Percentiles rank a stretch among this genome's conserved stretches.
Conservation (phyloP, 2,797 vertebrate species). For the Sebastes iracundus region DNA sequence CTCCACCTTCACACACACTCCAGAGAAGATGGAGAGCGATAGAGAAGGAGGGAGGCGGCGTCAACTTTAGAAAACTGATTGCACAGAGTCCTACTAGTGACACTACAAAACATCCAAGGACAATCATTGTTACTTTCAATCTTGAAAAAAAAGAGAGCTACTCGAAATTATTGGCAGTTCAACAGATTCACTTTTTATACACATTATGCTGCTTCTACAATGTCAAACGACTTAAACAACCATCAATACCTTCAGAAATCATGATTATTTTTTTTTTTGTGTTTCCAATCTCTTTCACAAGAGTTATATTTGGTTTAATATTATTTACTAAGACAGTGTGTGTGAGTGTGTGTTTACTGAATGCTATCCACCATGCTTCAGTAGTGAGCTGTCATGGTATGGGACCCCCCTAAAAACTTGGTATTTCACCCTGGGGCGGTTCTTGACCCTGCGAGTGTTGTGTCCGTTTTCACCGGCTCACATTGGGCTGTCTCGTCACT, state of each 20-base stretch:
- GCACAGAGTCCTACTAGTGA: constrained; percentile 13
- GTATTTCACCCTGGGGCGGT: too few relatives aligned
- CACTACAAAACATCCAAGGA: constrained; percentile 32
- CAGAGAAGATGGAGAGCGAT: constrained; percentile 36
- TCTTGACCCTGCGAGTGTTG: too few relatives aligned
- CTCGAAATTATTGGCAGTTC: not conserved
- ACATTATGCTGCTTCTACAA: not conserved
- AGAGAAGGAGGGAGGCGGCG: constrained; percentile 12
- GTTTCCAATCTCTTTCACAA: too few relatives aligned
- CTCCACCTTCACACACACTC: constrained; percentile 27
- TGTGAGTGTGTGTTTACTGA: constrained; percentile 19
- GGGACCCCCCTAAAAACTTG: too few relatives aligned
- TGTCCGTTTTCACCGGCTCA: too few relatives aligned
- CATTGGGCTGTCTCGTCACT: too few relatives aligned
- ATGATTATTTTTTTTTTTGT: not conserved
- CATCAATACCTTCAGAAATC: not conserved
- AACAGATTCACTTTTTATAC: not conserved
- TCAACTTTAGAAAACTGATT: constrained; percentile 48
- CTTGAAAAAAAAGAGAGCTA: not conserved
- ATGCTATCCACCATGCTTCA: constrained; percentile 19
- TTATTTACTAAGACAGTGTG: not conserved
- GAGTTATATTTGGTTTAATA: not conserved
- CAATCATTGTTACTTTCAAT: constrained; percentile 15
- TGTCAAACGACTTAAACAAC: not conserved
- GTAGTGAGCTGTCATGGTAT: not conserved